Base-by-base conservation (phyloP, 2,888 invertebrate genomes). In the Baccha elongata region DNA sequence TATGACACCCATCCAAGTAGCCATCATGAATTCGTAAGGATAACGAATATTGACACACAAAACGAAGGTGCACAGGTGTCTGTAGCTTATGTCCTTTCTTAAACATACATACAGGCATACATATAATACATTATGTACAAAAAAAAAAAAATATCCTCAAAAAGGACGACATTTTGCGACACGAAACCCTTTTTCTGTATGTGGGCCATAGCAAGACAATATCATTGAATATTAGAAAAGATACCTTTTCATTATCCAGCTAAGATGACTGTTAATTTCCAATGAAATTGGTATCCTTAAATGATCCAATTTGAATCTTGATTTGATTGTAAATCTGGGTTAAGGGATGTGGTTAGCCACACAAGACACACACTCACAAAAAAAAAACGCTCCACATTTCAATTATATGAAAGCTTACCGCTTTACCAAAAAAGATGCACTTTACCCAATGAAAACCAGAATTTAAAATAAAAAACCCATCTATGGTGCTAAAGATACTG, bases 11-110 rank as follows among this genome's bases (percentile, higher is more conserved):
- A 86, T 85, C 86, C 85, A 86, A 85, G 85, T 84, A 84, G 86
- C 79, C 79, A 84, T 79, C 84, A 84, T 84, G 79, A 84, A 84
- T 85, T 81, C 85, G 84, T 85, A 86, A 85, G 86, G 85, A 87
- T 90, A 90, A 90, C 89, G 89, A 90, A 89, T 90, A 89, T 90
- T 89, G 89, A 89, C 89, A 89, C 32, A 72, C 72, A 42, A 83
- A 81, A 81, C 76, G 58, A 88, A 89, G 89, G 88, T 52, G 48
- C 69, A 72, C 65, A 80, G 76, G 58, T 71, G 71, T 55, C 35
- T 58, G 50, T 37, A 26, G 21, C 69, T 80, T 71, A 69, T 53
- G 52, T 37, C 46, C 48, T 55, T 23, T 75, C 23, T 13, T 52
- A 48, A 19, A 42, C 26, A 52, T 67, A 50, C 46, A 53, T 13